phyloP scores from a whole-genome alignment of 1,140 invertebrate genomes.

The Psilanteris sp. region DNA sequence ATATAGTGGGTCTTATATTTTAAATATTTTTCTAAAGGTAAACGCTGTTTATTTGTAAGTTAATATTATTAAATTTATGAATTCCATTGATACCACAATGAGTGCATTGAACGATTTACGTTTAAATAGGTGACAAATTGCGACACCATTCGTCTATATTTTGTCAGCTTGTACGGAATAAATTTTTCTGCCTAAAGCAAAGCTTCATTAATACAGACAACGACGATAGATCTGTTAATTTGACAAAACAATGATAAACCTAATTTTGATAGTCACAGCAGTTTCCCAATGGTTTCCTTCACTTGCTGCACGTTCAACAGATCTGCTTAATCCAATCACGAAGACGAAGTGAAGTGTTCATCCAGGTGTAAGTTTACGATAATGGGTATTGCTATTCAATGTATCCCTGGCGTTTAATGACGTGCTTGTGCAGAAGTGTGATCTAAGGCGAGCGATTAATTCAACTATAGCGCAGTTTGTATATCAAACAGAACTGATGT shows the following conservation, averaged over 20 bases:
- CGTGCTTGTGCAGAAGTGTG: conserved; percentile 40
- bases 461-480: conserved; percentile 45
- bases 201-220: no score
- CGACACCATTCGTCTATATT: no score
- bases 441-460: conserved; percentile 46
- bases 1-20: no score
- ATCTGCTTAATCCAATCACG: conserved; percentile 68
- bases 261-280: conserved; percentile 46
- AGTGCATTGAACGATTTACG: no score
- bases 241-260: conserved; percentile 46
- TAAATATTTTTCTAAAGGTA: no score
- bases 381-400: conserved; percentile 68
- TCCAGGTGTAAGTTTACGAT: conserved; percentile 67
- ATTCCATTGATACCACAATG: no score
- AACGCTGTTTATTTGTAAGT: no score
- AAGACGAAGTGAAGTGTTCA: conserved; percentile 61
- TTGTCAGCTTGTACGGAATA: no score
- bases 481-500: conserved; percentile 21
- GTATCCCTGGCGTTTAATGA: conserved; percentile 66
- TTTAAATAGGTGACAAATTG: no score
- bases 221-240: conserved; percentile 39
- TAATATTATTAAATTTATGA: no score
- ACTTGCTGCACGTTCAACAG: conserved; percentile 41
- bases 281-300: conserved; percentile 48
- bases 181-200: no score